Evolutionary conservation across 2,797 vertebrate species (phyloP).

Genomic region (Ceryle rudis): DNA sequence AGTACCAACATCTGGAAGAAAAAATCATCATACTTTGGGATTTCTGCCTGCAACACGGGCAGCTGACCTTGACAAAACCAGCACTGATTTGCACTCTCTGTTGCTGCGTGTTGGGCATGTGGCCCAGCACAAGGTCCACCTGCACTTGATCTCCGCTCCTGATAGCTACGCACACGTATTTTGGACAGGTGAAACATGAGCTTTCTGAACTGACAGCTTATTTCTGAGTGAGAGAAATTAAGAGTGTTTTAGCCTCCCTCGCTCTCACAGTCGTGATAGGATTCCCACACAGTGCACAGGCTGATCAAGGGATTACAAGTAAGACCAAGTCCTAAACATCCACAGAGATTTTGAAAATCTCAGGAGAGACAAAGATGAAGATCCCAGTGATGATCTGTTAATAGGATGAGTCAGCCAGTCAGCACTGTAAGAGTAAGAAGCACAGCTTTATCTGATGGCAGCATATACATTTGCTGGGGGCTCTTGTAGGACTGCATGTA

Average conservation of each 20-base stretch:
- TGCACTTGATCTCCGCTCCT: neutral
- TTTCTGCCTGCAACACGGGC: slow-evolving; percentile 4
- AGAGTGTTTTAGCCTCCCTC: neutral
- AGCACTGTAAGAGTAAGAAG: too few species aligned
- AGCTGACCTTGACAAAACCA: slow-evolving; percentile 4
- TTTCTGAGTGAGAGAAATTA: neutral
- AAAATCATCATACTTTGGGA: neutral
- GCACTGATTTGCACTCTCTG: neutral
- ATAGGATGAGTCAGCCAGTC: neutral
- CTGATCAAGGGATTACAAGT: neutral
- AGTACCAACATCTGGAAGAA: neutral
- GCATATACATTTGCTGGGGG: neutral
- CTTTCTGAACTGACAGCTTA: neutral
- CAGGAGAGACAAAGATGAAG: neutral
- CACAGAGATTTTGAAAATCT: neutral
- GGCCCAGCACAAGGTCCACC: neutral
- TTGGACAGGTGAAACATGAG: neutral
- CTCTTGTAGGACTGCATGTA: neutral
- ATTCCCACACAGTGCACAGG: neutral
- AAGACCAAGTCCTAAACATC: neutral
- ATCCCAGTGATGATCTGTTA: neutral
- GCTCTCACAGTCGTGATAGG: fast-evolving
- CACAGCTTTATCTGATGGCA: neutral
- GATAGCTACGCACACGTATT: fast-evolving
- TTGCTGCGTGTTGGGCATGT: fast-evolving